Percentiles rank a stretch among this genome's conserved stretches.
phyloP scores from a whole-genome alignment of 2,797 vertebrate species.

The Acanthurus leucopareius region DNA sequence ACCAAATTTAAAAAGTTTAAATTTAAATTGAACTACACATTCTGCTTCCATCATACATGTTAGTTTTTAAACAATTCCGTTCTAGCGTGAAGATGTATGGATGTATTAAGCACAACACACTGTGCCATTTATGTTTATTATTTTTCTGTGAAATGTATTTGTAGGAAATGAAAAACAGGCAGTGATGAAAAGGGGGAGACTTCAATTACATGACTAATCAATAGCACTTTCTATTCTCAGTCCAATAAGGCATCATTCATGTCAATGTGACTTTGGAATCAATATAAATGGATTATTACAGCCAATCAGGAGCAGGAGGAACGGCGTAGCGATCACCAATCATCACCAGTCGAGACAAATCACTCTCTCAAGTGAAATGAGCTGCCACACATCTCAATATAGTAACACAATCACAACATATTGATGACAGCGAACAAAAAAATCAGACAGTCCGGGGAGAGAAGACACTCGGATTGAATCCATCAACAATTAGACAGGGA shows the following conservation, averaged over 20 bases:
- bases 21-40: background rate
- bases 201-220: constrained; percentile 59
- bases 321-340: constrained; percentile 27
- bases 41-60: constrained; percentile 3
- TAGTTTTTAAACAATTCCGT: constrained; percentile 12
- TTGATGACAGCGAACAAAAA: constrained; percentile 37
- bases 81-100: background rate
- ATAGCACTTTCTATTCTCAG: constrained; percentile 49
- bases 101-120: background rate
- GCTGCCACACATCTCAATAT: constrained; percentile 27
- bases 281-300: constrained; percentile 56
- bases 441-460: constrained; percentile 5
- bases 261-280: constrained; percentile 42
- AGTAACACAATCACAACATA: constrained; percentile 49
- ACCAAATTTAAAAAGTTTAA: no score
- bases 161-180: constrained; percentile 48
- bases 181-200: constrained; percentile 43
- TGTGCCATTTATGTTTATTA: constrained; percentile 10
- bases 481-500: constrained; percentile 32
- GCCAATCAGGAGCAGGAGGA: constrained; percentile 40
- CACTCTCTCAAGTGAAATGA: constrained; percentile 39
- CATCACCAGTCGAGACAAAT: constrained; percentile 42
- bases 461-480: constrained; percentile 37
- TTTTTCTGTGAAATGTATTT: constrained; percentile 17
- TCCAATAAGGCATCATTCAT: constrained; percentile 48